Evolutionary conservation across 2,797 vertebrate genomes (phyloP), one percentile per base, ranked within the genome.

Genomic region (Vipera latastei): DNA sequence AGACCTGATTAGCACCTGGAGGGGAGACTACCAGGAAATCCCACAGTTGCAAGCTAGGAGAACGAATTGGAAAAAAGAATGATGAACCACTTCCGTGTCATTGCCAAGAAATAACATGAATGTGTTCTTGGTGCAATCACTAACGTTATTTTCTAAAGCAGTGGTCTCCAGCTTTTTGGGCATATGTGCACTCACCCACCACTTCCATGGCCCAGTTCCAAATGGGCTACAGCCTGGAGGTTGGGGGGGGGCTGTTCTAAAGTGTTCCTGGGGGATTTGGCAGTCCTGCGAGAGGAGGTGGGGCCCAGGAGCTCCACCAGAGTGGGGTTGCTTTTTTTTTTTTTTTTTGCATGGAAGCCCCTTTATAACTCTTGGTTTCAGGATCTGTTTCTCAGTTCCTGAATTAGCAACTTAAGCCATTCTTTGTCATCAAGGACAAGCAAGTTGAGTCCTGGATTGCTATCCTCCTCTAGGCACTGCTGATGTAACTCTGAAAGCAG

Each of bases 321-420:
- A 83, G 8, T 9, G 38, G 16, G n/a, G 6, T 1, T 57, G 13
- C 4, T 38, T n/a, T 6, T 13, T 28, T 0, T 2, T 28, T 1
- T 14, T 65, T 14, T 4, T 65, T 65, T n/a, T 4, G 32, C 38
- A 78, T 22, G 69, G 73, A 83, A 48, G 22, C 22, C 9, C 25
- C 73, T 83, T 83, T 83, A 57, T 83, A 60, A 53, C 26, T 20
- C 28, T 90, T 48, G 44, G 25, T 61, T 48, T 61, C 38, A 48
- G 13, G 56, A 38, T 55, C 56, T 38, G 11, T 65, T 90, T 32
- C 20, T 32, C 20, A 38, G 56, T 11, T 89, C 48, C 48, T 92
- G 73, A 32, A 22, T 9, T 89, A 59, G 26, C 32, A 57, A 28
- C 22, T n/a, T 86, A 32, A 56, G 28, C 92, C 32, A 61, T 89